Base-by-base conservation (phyloP, 2,888 invertebrate species). In the Malachius bipustulatus region DNA sequence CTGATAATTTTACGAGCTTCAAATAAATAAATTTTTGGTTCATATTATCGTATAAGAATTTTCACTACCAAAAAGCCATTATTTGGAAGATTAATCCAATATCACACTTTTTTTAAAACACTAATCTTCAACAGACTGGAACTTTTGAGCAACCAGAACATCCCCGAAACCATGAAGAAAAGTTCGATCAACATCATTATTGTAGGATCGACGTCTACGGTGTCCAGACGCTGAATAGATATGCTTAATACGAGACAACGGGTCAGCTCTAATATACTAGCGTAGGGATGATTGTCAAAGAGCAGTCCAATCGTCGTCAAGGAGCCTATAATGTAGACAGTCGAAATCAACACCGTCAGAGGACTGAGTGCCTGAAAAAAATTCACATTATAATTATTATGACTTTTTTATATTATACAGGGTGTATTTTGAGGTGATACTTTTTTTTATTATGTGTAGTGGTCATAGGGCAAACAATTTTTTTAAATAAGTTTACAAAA, bases 241-340 rank as follows among this genome's bases (percentile, higher is more conserved):
- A 56, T 57, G 24, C 78, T 70, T 13, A 77, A 63, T 0, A 73
- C 13, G 45, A 72, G 65, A 50, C 82, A 82, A 6, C 82, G 69
- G 2, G 70, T 41, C 1, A 79, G 66, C 58, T 83, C 83, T 19
- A 77, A 61, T 2, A 71, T 50, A 4, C 71, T 67, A 1, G 77
- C 77, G 46, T 71, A 65, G 4, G 69, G 66, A 27, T 71, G 70
- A 47, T 75, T 71, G 47, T 82, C 82, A 47, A 82, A 75, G 4
- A 82, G 55, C 67, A 82, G 69, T 1, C 82, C 82, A 32, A 82
- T 77, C 14, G 74, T 64, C 1, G 76, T 76, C 9, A 82, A 59
- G 0, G 80, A 76, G 2, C 70, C 69, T 29, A 82, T 67, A 44
- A 82, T 73, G 64, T 79, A 80, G 28, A 67, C 40, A 0, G 77